phyloP scores from a whole-genome alignment of 2,888 invertebrate species.

The Platypus cylindrus region DNA sequence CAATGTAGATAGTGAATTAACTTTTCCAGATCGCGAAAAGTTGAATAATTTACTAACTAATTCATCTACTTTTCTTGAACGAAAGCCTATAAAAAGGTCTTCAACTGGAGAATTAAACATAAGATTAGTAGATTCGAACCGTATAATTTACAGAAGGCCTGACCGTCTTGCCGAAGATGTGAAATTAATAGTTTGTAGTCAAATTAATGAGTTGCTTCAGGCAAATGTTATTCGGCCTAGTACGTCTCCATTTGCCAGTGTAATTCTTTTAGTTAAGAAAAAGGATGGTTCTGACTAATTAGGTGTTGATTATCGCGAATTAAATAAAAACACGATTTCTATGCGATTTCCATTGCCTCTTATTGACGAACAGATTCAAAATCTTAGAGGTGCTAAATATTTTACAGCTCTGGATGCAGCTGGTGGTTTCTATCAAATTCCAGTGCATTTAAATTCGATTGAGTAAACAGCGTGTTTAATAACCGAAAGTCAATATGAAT shows the following conservation, averaged over 20 bases:
- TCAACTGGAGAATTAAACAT: too few species aligned
- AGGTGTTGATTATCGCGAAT: constrained; percentile 13
- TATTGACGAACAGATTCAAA: constrained; percentile 15
- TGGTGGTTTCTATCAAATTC: constrained; percentile 23
- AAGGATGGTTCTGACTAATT: constrained; percentile 11
- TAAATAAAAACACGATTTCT: constrained; percentile 15
- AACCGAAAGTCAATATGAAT: constrained; percentile 23
- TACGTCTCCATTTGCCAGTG: constrained; percentile 16
- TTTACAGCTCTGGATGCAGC: constrained; percentile 21
- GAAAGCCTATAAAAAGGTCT: too few species aligned
- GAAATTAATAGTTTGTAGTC: too few species aligned
- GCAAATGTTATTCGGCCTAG: too few species aligned
- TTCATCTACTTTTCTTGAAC: too few species aligned
- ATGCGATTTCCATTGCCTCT: constrained; percentile 11
- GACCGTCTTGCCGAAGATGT: too few species aligned
- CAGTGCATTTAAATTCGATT: constrained; percentile 18
- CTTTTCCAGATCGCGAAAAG: too few species aligned
- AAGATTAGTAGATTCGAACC: too few species aligned
- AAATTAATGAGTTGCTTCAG: too few species aligned
- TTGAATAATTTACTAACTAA: too few species aligned
- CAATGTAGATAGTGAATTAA: too few species aligned
- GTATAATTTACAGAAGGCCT: too few species aligned
- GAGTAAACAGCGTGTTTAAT: constrained; percentile 24
- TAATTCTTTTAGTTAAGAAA: constrained; percentile 14
- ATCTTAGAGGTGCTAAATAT: constrained; percentile 13